Evolutionary conservation across 1,140 invertebrate species (phyloP), one percentile per base, ranked within the genome.

Genomic region (Macrobrachium nipponense): DNA sequence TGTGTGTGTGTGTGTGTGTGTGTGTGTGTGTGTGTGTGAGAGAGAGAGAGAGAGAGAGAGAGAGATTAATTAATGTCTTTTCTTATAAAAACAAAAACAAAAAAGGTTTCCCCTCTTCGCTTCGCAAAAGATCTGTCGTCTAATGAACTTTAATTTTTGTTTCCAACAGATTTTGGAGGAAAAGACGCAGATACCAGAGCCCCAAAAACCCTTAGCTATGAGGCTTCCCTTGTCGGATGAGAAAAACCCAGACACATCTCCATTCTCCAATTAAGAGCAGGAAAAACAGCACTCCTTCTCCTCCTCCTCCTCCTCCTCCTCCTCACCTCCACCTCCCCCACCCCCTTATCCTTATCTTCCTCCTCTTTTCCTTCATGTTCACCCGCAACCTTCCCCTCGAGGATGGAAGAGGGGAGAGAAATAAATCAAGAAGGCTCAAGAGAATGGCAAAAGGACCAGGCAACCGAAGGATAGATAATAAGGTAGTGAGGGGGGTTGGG

Each of bases 251-350:
- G 59, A 68, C 80, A 23, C 80, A 81, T 81, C 80, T 81, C 80
- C 80, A 72, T 70, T 81, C 66, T 66, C 66, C 80, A 81, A 81
- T 81, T 81, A 81, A 81, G 80, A 60, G 62, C n/a, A 80, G 80
- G 18, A 68, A 81, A 51, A 51, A 64, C 60, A 80, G 70, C 64
- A 70, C 12, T 20, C 8, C 76, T 10, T 60, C n/a, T 58, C 80
- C 66, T 27, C 51, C 18, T 70, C 66, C 64, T 36, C 78, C 68
- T n/a, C n/a, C 79, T 58, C 72, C 66, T 51, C 44, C 23, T n/a
- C n/a, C n/a, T 79, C 77, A n/a, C n/a, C n/a, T n/a, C n/a, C n/a
- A n/a, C n/a, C n/a, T 59, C 64, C n/a, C 18, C 61, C 59, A 5
- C 20, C 77, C 62, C 77, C 5, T 58, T 36, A 43, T 77, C 58